A percentile compares a stretch with the other conserved stretches of the same genome.
These are phyloP conservation scores for Stomatorhinus walkeri DNA, from an alignment of 2,797 vertebrate genomes.

Conservation along the genomic window DNA sequence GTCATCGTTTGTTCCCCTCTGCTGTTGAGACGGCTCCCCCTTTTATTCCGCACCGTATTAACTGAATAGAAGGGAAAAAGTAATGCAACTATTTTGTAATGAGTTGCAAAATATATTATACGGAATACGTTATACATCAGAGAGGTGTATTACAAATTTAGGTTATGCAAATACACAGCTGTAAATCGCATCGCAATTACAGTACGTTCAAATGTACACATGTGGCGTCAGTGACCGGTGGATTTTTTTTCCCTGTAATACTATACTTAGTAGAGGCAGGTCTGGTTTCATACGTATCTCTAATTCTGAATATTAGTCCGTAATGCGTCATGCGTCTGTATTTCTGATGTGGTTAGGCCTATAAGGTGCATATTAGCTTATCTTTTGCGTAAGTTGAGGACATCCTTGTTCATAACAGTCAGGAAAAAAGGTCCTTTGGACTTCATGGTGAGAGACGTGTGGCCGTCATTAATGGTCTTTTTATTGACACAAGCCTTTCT, in stretches of 20 bases:
- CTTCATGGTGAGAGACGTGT: slow-evolving; percentile 54
- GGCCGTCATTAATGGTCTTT: slow-evolving; percentile 46
- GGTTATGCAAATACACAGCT: not conserved
- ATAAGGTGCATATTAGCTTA: not conserved
- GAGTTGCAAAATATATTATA: not conserved
- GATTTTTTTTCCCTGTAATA: not conserved
- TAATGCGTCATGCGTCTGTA: not conserved
- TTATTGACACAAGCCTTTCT: slow-evolving; percentile 47
- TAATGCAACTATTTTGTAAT: slow-evolving; percentile 13
- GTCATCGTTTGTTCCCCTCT: slow-evolving; percentile 85
- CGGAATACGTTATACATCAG: not conserved
- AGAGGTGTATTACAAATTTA: not conserved
- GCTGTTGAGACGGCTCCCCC: slow-evolving; percentile 79
- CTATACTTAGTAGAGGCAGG: not conserved
- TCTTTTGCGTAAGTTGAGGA: not conserved
- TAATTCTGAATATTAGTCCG: not conserved
- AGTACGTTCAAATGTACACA: not conserved
- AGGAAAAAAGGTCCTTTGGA: slow-evolving; percentile 46
- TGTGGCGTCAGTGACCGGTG: not conserved
- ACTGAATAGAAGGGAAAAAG: slow-evolving; percentile 31
- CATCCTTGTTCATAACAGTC: slow-evolving; percentile 4
- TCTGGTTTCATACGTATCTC: not conserved
- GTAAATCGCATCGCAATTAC: not conserved
- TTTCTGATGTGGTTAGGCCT: not conserved
- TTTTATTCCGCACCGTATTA: slow-evolving; percentile 68